Base-by-base conservation (phyloP, 2,797 vertebrate species). In the Tangara arthus region DNA sequence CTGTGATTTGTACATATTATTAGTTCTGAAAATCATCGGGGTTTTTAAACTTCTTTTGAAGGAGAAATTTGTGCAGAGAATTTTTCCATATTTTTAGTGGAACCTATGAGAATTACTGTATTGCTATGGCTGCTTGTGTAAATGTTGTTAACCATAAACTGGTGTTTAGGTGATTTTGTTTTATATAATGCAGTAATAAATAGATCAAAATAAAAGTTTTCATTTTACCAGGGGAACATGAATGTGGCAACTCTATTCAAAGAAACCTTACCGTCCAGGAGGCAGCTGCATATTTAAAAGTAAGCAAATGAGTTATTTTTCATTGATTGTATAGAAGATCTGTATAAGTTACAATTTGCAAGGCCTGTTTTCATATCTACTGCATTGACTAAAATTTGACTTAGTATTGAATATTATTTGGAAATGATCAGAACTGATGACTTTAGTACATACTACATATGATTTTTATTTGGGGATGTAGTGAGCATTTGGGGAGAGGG, bases 221-320 rank as follows among this genome's bases (percentile, higher is more conserved):
- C 12, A 76, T 98, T 96, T 92, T 97, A 89, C 75, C 81, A 99
- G 99, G 99, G 78, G 98, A 99, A 94, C 98, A 99, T 94, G 99
- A 99, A 96, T 99, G 99, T 97, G 98, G 98, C 90, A 98, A 98
- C 95, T 98, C 98, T 94, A 88, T 96, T 93, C 97, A 98, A 96
- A 98, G 99, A 97, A 99, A 98, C 57, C 96, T 99, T 97, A 98
- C 99, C 91, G 96, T 99, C 77, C 97, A 98, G 15, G 99, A 99
- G 81, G 99, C 98, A 90, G 97, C 97, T 20, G 97, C 96, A 2
- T 99, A 98, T 98, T 98, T 99, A 96, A 97, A 96, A 98, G 99
- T 99, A 98, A 83, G 98, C 49, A 91, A 53, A 96, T 1, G 37
- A 94, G 63, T 52, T 86, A 64, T 94, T 96, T 96, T 92, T 83